Evolutionary conservation across 2,797 vertebrate species (phyloP), one percentile per base, ranked within the genome.

Genomic region (Peromyscus aztecus): DNA sequence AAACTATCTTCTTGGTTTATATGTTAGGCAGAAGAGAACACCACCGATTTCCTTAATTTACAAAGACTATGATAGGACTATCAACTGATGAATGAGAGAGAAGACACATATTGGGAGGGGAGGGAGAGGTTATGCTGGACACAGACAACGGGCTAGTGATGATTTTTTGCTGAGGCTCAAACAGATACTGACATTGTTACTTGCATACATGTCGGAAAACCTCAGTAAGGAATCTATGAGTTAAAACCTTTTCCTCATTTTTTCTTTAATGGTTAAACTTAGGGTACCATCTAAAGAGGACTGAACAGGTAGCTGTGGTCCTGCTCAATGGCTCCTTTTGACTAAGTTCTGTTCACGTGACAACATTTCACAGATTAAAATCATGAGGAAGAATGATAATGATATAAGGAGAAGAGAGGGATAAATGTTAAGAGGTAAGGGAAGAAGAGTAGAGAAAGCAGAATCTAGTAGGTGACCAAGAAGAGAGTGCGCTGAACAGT

Each of bases 91-190:
- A 75, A 65, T 24, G 43, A 19, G 17, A 23, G 19, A 16, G 23
- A 49, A 31, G 40, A 49, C 6, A 11, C 21, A 86, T 11, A 46
- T 0, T 8, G 3, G 0, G 0, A 0, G 7, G 4, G 17, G 24
- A 37, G 19, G 23, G 11, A 40, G 57, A 46, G 12, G 3, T 34
- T 23, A 1, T 43, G n/a, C 0, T 24, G 29, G 52, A 29, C 27
- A 65, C 4, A 55, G 65, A 43, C 16, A 21, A 23, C 24, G 17
- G 19, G 29, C 76, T 59, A 3, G 3, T 37, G 52, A 37, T 7
- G 5, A 19, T n/a, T 19, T 85, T 80, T 55, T 85, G 65, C 37
- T 94, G 49, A 29, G 49, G 40, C 93, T 80, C 55, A 82, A 81
- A 91, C 57, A 61, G 4, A 6, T 55, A 27, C 29, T 31, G 24